Evolutionary conservation across 2,888 invertebrate genomes (phyloP).

Genomic region (Abrostola tripartita): DNA sequence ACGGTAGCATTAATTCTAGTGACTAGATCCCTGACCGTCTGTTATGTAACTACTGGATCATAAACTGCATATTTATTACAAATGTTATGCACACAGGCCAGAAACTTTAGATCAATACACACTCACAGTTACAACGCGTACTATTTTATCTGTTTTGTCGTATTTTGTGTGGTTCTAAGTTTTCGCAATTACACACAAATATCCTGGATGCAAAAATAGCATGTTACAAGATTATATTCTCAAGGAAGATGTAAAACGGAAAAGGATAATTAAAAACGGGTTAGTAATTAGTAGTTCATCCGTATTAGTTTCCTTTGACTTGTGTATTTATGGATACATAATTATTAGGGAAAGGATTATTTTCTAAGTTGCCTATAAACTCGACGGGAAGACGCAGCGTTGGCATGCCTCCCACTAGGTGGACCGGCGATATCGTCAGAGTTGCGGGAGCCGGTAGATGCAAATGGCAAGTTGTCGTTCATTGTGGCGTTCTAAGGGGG

Average conservation of each 20-base stretch:
- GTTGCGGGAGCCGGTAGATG: too few relatives aligned
- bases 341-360: background rate
- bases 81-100: background rate
- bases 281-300: constrained; percentile 26
- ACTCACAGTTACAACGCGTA: too few relatives aligned
- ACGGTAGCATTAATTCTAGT: background rate
- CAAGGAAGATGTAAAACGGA: constrained; percentile 11
- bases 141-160: too few relatives aligned
- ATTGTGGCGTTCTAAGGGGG: too few relatives aligned
- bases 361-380: too few relatives aligned
- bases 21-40: background rate
- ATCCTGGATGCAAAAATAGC: constrained; percentile 8
- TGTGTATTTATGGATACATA: background rate
- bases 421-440: too few relatives aligned
- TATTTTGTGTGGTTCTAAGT: too few relatives aligned
- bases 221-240: constrained; percentile 12
- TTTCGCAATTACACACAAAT: background rate
- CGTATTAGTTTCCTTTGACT: constrained; percentile 26
- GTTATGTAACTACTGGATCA: background rate
- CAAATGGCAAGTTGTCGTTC: too few relatives aligned
- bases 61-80: background rate
- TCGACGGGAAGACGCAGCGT: too few relatives aligned
- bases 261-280: constrained; percentile 13
- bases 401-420: too few relatives aligned
- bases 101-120: too few relatives aligned